Base-by-base conservation (phyloP, 2,888 invertebrate species). In the Chrysolina oricalcia region DNA sequence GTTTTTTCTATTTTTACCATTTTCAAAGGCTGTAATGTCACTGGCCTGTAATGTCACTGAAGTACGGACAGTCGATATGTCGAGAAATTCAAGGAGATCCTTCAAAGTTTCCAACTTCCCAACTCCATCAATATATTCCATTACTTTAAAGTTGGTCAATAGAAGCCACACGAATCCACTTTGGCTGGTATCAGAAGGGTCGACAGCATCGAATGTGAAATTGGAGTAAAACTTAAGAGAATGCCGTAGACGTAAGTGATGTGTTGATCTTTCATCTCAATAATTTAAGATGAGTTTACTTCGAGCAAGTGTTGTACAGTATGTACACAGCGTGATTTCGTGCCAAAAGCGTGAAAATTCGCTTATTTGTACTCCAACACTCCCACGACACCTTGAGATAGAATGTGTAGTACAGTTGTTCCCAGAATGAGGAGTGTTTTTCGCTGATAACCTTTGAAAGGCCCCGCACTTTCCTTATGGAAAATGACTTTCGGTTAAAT, bases 121-220 rank as follows among this genome's bases (percentile, higher is more conserved):
- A 68, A 73, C 63, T 72, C 50, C 68, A 73, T 73, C 73, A 67
- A 62, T 73, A 68, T 63, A 73, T 62, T 62, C 63, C 67, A 63
- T 48, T 73, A 68, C 67, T 50, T 67, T 41, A 35, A 53, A 62
- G 68, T 68, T 73, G 48, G 46, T 73, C 67, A 67, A 68, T 68
- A 46, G 17, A 43, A 56, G 56, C 50, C 65, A 67, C 72, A 59
- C 27, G 59, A 59, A 59, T n/a, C 19, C 66, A 40, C 48, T 48
- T 66, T 23, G 21, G 21, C 6, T 46, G 21, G 0, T 35, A 46
- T 66, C 23, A 19, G 46, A 21, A 43, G 23, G 35, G 27, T 23
- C 21, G 23, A 46, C 23, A 17, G 21, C 1, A 21, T 64, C 17
- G 41, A 6, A 41, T 27, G 13, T 21, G 17, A 15, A 46, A 48